Evolutionary conservation across 2,888 invertebrate species (phyloP).

Genomic region (Homarus gammarus): DNA sequence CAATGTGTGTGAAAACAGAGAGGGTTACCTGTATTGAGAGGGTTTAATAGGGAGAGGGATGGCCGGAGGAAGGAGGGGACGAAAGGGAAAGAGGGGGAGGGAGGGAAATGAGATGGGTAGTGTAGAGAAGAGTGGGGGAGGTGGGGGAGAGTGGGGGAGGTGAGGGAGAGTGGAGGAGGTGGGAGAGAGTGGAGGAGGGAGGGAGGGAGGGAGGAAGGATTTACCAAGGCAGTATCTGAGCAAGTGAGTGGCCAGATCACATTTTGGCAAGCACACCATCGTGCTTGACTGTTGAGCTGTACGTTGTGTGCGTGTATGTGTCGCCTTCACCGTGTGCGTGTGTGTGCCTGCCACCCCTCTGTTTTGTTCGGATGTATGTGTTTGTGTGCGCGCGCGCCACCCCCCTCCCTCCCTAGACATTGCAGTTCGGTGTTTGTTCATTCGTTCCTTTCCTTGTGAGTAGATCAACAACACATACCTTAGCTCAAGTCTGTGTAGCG

Average conservation of each 20-base stretch:
- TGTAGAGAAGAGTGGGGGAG: background rate
- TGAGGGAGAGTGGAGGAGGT: background rate
- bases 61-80: background rate
- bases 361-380: background rate
- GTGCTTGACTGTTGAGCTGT: conserved; percentile 31
- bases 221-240: conserved; percentile 24
- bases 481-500: too few species aligned
- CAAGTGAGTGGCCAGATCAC: conserved; percentile 8
- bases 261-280: conserved; percentile 52
- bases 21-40: too few species aligned
- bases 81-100: background rate
- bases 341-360: too few species aligned
- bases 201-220: background rate
- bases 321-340: background rate
- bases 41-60: background rate
- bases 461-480: too few species aligned
- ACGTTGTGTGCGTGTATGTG: conserved; percentile 15
- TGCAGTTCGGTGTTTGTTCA: too few species aligned
- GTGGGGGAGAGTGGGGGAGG: background rate
- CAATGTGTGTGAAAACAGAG: too few species aligned
- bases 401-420: background rate
- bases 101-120: background rate
- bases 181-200: background rate
- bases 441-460: too few species aligned
- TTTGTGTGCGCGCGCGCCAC: background rate